Evolutionary conservation across 2,888 invertebrate species (phyloP).

Genomic region (Allygus modestus): DNA sequence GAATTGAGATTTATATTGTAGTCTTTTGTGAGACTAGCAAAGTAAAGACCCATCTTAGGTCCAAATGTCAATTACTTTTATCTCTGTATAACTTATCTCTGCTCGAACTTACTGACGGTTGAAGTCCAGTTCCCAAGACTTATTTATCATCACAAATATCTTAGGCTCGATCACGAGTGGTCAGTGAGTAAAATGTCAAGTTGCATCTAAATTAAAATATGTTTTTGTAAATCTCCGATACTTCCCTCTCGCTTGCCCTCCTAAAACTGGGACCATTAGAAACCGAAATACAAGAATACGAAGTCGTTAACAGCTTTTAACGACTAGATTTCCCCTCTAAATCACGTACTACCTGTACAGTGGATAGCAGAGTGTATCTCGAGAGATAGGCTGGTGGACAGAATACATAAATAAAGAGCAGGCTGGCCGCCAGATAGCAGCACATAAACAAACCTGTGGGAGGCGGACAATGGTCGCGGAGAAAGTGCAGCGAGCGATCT

Average conservation of each 20-base stretch:
- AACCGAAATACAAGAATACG: constrained; percentile 1
- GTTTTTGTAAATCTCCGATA: too few species aligned
- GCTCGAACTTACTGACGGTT: too few species aligned
- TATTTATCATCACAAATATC: too few species aligned
- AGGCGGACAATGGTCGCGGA: constrained; percentile 42
- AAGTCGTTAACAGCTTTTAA: background rate
- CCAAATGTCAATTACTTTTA: too few species aligned
- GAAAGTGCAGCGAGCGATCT: constrained; percentile 52
- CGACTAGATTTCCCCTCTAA: background rate
- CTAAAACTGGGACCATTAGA: background rate
- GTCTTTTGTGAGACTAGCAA: too few species aligned
- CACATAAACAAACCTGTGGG: constrained; percentile 42
- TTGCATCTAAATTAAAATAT: too few species aligned
- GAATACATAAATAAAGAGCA: constrained; percentile 50
- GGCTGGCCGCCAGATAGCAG: background rate
- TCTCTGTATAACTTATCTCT: too few species aligned
- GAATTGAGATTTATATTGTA: too few species aligned
- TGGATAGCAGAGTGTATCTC: background rate
- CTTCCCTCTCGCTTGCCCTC: background rate
- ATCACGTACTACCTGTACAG: constrained; percentile 22
- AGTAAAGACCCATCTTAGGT: too few species aligned
- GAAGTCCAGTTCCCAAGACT: too few species aligned
- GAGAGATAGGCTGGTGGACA: constrained; percentile 26
- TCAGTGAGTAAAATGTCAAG: too few species aligned
- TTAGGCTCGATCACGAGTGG: too few species aligned